phyloP scores from a whole-genome alignment of 2,888 invertebrate species.

The Drosophila picticornis region DNA sequence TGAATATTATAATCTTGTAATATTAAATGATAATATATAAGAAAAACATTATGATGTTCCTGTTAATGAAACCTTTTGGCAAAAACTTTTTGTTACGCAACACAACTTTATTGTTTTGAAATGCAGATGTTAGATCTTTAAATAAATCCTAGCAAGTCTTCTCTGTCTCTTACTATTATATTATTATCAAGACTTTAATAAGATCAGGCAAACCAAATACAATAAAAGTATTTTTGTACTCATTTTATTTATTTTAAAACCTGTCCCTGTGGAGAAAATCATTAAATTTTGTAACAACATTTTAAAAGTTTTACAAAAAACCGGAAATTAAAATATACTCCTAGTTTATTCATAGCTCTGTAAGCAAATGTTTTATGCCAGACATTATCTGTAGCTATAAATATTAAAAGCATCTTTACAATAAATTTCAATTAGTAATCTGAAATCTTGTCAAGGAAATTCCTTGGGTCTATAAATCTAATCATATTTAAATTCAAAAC shows the following conservation, averaged over 20 bases:
- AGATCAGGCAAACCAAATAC: not conserved
- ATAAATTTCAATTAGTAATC: slow-evolving; percentile 18
- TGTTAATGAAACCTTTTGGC: not conserved
- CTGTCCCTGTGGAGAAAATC: not conserved
- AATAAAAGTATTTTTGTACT: not conserved
- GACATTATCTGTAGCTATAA: not conserved
- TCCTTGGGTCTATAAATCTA: not conserved
- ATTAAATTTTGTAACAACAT: not conserved
- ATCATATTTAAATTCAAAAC: not conserved
- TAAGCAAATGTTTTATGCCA: not conserved
- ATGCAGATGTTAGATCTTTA: not conserved
- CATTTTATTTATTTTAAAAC: not conserved
- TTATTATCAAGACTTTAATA: not conserved
- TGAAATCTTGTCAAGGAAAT: not conserved
- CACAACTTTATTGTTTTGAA: not conserved
- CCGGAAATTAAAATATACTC: not conserved
- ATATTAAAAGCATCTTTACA: not conserved
- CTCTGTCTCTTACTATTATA: not conserved
- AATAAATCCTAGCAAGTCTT: fast-evolving
- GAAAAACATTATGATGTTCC: not conserved
- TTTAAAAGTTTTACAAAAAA: not conserved
- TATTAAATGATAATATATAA: not conserved
- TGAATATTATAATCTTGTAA: not conserved
- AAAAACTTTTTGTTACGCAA: not conserved
- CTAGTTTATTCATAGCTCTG: not conserved